Percentiles rank a stretch among this genome's conserved stretches.
phyloP scores from a whole-genome alignment of 2,113 vertebrate genomes.

The Lampris incognitus region DNA sequence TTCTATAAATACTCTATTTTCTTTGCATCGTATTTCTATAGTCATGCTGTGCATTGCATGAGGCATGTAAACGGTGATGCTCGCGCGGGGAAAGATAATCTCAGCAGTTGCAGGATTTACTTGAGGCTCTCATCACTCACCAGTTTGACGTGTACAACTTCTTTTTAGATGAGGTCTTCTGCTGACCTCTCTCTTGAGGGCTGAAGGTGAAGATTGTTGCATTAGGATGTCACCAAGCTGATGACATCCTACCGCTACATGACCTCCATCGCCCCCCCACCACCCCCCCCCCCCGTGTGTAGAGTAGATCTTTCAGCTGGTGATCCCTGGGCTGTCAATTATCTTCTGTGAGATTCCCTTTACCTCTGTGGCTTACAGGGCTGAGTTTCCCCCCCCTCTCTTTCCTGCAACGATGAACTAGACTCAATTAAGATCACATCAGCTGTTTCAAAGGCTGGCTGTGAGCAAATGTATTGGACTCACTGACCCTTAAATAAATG shows the following conservation, averaged over 20 bases:
- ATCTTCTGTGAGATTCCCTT: slow-evolving; percentile 41
- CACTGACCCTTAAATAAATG: slow-evolving; percentile 70
- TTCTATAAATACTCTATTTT: neutral
- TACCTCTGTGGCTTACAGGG: slow-evolving; percentile 26
- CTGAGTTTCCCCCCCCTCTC: slow-evolving; percentile 4
- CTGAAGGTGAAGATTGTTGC: too few species aligned
- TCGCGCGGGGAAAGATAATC: neutral
- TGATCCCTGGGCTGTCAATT: slow-evolving; percentile 26
- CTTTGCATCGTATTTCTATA: neutral
- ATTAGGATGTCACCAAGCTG: too few species aligned
- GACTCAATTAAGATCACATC: slow-evolving; percentile 79
- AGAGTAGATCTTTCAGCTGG: slow-evolving; percentile 21
- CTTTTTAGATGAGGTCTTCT: too few species aligned
- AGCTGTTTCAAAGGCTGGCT: slow-evolving; percentile 51
- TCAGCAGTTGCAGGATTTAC: too few species aligned
- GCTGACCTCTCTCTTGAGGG: too few species aligned
- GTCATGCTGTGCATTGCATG: neutral
- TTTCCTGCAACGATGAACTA: slow-evolving; percentile 46
- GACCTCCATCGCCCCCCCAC: neutral
- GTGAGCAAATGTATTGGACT: slow-evolving; percentile 61
- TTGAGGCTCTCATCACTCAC: too few species aligned
- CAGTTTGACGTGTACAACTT: too few species aligned
- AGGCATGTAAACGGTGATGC: neutral
- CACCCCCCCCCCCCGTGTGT: slow-evolving; percentile 5
- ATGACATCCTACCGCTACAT: too few species aligned